These are phyloP conservation scores for Kryptopterus vitreolus DNA, from an alignment of 2,797 vertebrate species.

Conservation along the genomic window DNA sequence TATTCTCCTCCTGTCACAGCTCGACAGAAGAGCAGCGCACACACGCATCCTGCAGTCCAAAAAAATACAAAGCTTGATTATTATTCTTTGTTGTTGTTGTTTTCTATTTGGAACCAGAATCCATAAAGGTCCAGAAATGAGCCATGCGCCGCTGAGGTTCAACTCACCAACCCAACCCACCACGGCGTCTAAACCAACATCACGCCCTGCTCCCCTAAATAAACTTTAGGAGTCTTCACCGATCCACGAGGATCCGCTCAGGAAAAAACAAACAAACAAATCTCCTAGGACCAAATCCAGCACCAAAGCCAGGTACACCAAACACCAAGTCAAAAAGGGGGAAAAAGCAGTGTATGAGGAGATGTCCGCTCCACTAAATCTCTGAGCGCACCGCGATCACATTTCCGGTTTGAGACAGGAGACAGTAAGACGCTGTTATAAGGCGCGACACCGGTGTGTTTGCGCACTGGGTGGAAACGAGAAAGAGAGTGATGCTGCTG, in stretches of 20 bases:
- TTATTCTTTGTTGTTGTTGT: not conserved
- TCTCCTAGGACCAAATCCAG: not conserved
- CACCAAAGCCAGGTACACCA: too few species aligned
- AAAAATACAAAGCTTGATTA: not conserved
- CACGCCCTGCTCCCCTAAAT: not conserved
- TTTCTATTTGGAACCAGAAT: not conserved
- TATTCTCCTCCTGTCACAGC: conserved; percentile 44
- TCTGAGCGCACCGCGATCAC: conserved; percentile 25
- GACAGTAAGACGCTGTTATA: not conserved
- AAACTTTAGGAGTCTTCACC: conserved; percentile 11
- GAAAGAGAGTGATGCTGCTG: conserved; percentile 13
- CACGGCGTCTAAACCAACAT: not conserved
- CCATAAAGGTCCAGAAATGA: conserved; percentile 17
- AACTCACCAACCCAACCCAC: conserved; percentile 14
- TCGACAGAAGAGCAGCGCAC: conserved; percentile 46
- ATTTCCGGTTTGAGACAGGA: conserved; percentile 26
- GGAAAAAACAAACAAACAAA: not conserved
- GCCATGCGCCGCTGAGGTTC: not conserved
- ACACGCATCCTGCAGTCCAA: conserved; percentile 41
- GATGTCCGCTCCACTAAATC: conserved; percentile 27
- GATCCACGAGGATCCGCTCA: not conserved
- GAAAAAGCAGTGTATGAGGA: not conserved
- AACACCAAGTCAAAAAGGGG: too few species aligned
- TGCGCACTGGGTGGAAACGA: conserved; percentile 14
- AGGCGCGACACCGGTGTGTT: conserved; percentile 20